Base-by-base conservation (phyloP, 2,888 invertebrate genomes). In the Coenonympha glycerion region DNA sequence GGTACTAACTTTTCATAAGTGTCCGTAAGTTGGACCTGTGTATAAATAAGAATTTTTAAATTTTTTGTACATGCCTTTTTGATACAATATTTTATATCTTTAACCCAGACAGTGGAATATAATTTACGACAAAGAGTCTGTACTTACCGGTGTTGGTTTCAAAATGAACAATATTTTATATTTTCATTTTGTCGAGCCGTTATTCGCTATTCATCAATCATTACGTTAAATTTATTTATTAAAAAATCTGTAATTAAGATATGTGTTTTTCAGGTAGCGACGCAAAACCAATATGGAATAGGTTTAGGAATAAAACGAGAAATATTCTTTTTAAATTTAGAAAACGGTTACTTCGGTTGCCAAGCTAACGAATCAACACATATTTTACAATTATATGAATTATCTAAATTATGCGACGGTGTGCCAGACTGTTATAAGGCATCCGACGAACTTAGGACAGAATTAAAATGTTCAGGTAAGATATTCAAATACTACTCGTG, bases 321-420 rank as follows among this genome's bases (percentile, higher is more conserved):
- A 91, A 93, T 96, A 84, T 97, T 97, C 91, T 96, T 97, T 90
- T 91, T 97, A 84, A 97, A 97, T 89, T 91, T 97, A 88, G 97
- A 97, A 90, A 96, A 97, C 90, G 97, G 97, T 79, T 97, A 96
- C 88, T 97, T 97, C 88, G 97, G 96, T 75, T 97, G 97, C 89
- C 97, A 97, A 91, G 95, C 97, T 71, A 97, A 97, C 90, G 95
- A 95, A 90, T 96, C 96, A 71, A 94, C 95, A 76, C 96, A 96
- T 88, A 93, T 97, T 79, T 90, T 97, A 82, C 97, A 97, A 90
- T 90, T 97, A 79, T 95, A 95, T 90, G 95, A 97, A 90, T 89
- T 97, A 81, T 96, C 96, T 65, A 95, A 95, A 90, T 90, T 97
- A 75, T 97, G 97, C 89, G 96, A 97, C 88, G 94, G 95, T 69